Base-by-base conservation (phyloP, 2,888 invertebrate genomes). In the Aplocera efformata region DNA sequence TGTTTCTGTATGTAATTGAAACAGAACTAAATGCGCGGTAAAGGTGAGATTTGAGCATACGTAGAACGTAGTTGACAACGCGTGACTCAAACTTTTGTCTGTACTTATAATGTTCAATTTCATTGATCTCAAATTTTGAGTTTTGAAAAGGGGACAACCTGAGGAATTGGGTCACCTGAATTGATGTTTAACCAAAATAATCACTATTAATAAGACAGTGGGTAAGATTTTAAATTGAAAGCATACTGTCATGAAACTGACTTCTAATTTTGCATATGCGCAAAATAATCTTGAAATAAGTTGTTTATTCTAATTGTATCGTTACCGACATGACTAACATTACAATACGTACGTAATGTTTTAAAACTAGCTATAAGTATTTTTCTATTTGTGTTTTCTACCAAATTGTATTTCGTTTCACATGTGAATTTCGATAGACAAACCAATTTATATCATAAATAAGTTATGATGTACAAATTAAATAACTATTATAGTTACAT, bases 291-390 rank as follows among this genome's bases (percentile, higher is more conserved):
- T 26, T 23, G 24, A 32, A 27, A 11, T 13, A 24, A 23, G 31
- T 44, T 31, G 30, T 28, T 32, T 34, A 28, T 32, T 27, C 28
- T 17, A 31, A 25, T 21, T 38, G 25, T 34, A 37, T 43, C 30
- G 48, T 50, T 50, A 47, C 47, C 50, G 47, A 42, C 46, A 42
- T 30, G 8, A 41, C 33, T 38, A 40, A 50, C 41, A 34, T 33
- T 43, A 43, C 28, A 35, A 26, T 47, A 42, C n/a, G n/a, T 29
- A 43, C 42, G 33, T 51, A 38, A 42, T 39, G 20, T 13, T 39
- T 31, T 22, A 31, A 38, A n/a, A 10, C 21, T 31, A 39, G 27
- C 1, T 35, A 6, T 39, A 44, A 44, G 36, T 33, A 35, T 29
- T 46, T 32, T 35, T 32, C 27, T 41, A 32, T 33, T 25, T 31